phyloP scores from a whole-genome alignment of 2,113 vertebrate genomes.

The Mormyrus iriodes region DNA sequence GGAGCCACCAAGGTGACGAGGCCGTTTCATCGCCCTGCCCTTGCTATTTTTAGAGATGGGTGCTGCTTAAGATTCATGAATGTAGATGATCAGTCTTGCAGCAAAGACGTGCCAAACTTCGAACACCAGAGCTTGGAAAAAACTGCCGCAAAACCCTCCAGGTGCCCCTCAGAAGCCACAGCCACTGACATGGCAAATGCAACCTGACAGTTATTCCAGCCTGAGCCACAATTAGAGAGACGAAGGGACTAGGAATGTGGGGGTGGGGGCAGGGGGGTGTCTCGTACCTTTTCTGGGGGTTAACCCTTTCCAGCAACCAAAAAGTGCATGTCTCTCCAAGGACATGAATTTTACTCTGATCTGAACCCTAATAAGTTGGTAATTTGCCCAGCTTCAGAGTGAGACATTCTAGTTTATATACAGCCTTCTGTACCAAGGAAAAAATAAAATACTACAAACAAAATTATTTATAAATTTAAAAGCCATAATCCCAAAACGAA shows the following conservation, averaged over 20 bases:
- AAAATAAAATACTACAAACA: neutral
- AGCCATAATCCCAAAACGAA: neutral
- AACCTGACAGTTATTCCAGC: neutral
- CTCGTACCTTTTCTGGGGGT: neutral
- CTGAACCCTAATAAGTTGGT: neutral
- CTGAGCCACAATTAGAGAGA: neutral
- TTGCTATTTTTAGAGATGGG: neutral
- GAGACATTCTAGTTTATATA: neutral
- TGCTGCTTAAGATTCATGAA: neutral
- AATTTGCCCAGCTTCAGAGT: neutral
- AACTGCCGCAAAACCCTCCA: neutral
- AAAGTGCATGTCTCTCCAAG: neutral
- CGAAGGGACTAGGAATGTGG: neutral
- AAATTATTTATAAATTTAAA: neutral
- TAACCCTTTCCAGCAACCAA: neutral
- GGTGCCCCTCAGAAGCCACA: neutral
- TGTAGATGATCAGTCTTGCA: neutral
- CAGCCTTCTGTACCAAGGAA: neutral
- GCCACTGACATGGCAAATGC: neutral
- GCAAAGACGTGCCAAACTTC: neutral
- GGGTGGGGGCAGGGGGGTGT: neutral
- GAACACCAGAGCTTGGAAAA: neutral
- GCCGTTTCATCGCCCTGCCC: neutral
- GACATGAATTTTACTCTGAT: neutral
- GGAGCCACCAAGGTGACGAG: neutral